Evolutionary conservation across 1,140 invertebrate genomes (phyloP).

Genomic region (Bilobella aurantiaca): DNA sequence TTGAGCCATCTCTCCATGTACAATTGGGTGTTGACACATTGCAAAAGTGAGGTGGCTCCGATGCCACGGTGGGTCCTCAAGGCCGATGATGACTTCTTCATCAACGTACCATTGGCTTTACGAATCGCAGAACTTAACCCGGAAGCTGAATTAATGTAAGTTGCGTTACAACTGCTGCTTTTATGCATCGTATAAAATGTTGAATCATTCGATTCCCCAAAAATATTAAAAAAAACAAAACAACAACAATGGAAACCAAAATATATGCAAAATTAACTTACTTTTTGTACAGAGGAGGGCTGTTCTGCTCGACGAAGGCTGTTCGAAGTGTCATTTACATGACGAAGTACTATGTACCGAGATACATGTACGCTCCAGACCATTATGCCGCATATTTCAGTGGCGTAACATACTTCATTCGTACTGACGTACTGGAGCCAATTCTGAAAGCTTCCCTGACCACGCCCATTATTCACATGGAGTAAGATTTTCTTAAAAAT

Average conservation of each 20-base stretch:
- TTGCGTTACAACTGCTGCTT: too few relatives aligned
- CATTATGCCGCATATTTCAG: neutral
- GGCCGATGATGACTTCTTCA: slow-evolving; percentile 4
- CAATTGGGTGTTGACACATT: neutral
- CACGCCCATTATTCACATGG: neutral
- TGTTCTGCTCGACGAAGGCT: neutral
- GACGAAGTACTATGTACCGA: neutral
- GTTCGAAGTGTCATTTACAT: neutral
- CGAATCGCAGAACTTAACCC: neutral
- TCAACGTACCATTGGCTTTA: neutral
- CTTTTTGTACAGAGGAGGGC: neutral
- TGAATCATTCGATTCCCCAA: too few relatives aligned
- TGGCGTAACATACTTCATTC: neutral
- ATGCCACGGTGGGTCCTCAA: neutral
- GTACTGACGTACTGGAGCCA: neutral
- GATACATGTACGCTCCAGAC: neutral
- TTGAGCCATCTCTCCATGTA: neutral
- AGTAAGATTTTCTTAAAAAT: too few relatives aligned
- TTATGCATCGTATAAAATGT: too few relatives aligned
- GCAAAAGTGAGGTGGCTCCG: neutral
- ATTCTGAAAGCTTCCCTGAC: neutral
- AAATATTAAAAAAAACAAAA: too few relatives aligned
- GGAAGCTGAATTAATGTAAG: neutral
- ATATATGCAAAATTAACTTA: too few relatives aligned
- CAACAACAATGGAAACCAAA: too few relatives aligned